Evolutionary conservation across 1,140 invertebrate genomes (phyloP).

Genomic region (Drusus annulatus): DNA sequence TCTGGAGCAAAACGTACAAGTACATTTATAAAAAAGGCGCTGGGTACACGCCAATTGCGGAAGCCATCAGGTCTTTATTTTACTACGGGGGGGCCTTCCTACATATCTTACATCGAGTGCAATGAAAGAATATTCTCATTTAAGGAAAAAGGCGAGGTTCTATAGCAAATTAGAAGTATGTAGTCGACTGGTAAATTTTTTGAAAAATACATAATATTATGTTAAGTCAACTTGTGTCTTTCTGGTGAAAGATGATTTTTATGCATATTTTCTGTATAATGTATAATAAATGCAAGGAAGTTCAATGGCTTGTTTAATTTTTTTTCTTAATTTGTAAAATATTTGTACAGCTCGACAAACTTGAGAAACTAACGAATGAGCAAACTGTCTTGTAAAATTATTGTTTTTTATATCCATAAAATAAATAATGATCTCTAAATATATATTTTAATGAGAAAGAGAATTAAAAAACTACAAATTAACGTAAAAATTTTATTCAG

Average conservation of each 20-base stretch:
- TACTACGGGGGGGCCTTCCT: too few species aligned
- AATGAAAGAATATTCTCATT: background rate
- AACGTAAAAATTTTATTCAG: background rate
- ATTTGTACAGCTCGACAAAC: too few species aligned
- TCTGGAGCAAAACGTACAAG: too few species aligned
- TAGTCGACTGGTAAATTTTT: constrained; percentile 17
- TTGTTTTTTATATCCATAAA: too few species aligned
- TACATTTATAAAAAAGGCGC: too few species aligned
- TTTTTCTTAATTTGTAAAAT: too few species aligned
- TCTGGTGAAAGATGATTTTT: constrained; percentile 27
- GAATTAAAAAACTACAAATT: background rate
- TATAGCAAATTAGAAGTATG: constrained; percentile 25
- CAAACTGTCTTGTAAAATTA: too few species aligned
- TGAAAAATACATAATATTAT: background rate
- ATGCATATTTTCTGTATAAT: constrained; percentile 64
- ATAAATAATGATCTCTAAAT: too few species aligned
- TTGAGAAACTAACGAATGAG: too few species aligned
- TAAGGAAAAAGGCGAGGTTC: background rate
- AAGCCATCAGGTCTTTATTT: too few species aligned
- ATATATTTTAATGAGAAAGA: background rate
- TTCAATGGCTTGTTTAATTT: constrained; percentile 13
- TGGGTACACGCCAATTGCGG: too few species aligned
- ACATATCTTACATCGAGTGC: too few species aligned
- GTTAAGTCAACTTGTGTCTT: constrained; percentile 16
- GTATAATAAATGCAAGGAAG: constrained; percentile 41